Evolutionary conservation across 2,797 vertebrate genomes (phyloP), one percentile per base, ranked within the genome.

Genomic region (Liparis tanakae): DNA sequence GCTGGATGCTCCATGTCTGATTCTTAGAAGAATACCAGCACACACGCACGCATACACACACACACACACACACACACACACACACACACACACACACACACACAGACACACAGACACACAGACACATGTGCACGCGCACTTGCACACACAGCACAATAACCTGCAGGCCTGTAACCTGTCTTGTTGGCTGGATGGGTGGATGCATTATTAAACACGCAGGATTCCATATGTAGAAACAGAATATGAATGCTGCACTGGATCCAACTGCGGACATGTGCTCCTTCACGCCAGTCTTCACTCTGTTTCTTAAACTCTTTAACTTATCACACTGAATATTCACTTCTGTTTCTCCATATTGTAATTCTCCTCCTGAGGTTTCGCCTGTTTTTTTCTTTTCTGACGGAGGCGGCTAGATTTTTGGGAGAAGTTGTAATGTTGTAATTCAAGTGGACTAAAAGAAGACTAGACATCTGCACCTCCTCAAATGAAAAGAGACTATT

Each of bases 171-270:
- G 73, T 79, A 92, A 89, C 88, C 79, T 85, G 85, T 77, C 91
- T 88, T 74, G 83, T 87, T 86, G 88, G 76, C 86, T 82, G 85
- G 85, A 83, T 84, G 77, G 74, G 77, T 69, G 65, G 71, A 88
- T 89, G 83, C 87, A 91, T 92, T 90, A 92, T 91, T 93, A 90
- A 92, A 92, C 89, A 89, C 83, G 75, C 61, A 85, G 83, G 74
- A 83, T 84, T 91, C 88, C 78, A 87, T 87, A 87, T 88, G 89
- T 88, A 90, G 83, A 90, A 84, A 84, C 64, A 88, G 85, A 85
- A 87, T 84, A 88, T 82, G 81, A 84, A 87, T 81, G 88, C 72
- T 76, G 84, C 79, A 79, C 72, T 76, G 85, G 34, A 53, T 78
- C 69, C 58, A 77, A 55, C 76, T 72, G 74, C 85, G 81, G 70